Percentiles rank a stretch among this genome's conserved stretches.
These are phyloP conservation scores for Galerucella pusilla DNA, from an alignment of 2,888 invertebrate genomes.

Conservation along the genomic window DNA sequence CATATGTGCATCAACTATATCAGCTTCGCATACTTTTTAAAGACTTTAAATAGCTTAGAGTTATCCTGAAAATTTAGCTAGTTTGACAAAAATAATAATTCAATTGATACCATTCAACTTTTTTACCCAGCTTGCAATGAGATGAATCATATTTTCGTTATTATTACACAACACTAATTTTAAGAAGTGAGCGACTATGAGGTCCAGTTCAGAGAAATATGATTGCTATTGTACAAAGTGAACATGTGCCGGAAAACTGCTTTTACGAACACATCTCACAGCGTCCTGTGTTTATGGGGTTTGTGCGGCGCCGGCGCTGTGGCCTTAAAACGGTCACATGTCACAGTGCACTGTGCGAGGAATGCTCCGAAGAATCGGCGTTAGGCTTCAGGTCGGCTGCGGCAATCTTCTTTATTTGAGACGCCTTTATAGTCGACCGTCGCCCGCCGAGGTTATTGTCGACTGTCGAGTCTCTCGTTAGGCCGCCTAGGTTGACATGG, in stretches of 20 bases:
- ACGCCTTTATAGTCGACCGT: conserved; percentile 45
- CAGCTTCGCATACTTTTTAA: conserved; percentile 1
- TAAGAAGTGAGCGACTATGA: conserved; percentile 60
- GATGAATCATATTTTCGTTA: conserved; percentile 60
- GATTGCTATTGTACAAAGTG: conserved; percentile 56
- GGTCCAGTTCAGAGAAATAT: conserved; percentile 54
- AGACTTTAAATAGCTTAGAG: not conserved
- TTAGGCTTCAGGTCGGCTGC: conserved; percentile 48
- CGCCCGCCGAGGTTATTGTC: conserved; percentile 58
- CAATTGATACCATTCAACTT: conserved; percentile 39
- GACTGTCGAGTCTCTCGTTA: conserved; percentile 59
- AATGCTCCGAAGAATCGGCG: conserved; percentile 59
- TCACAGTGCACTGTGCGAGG: conserved; percentile 56
- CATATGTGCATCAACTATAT: not conserved
- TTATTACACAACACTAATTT: conserved; percentile 63
- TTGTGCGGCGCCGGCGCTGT: conserved; percentile 42
- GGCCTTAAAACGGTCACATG: conserved; percentile 44
- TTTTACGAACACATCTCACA: conserved; percentile 47
- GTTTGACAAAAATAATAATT: conserved; percentile 29
- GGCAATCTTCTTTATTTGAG: conserved; percentile 41
- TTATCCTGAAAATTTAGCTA: conserved; percentile 36
- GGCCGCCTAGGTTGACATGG: conserved; percentile 53
- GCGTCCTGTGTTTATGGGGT: conserved; percentile 43
- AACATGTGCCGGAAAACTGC: conserved; percentile 46
- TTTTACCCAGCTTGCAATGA: conserved; percentile 52